phyloP scores from a whole-genome alignment of 2,797 vertebrate species.

The Emydoidea blandingii region DNA sequence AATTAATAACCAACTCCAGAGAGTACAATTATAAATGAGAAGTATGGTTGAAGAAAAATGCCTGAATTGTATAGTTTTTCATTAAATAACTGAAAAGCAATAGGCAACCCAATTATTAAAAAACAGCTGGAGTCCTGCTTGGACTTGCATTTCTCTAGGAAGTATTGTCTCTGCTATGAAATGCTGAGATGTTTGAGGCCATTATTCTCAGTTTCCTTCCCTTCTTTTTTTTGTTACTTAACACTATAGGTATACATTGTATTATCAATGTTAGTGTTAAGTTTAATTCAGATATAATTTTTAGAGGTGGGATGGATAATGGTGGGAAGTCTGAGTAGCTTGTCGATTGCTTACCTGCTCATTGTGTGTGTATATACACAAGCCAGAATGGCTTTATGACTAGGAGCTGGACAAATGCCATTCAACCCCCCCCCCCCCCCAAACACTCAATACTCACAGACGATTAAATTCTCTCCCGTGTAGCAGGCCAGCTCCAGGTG shows the following conservation, averaged over 20 bases:
- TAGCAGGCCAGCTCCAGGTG: neutral
- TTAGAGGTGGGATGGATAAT: neutral
- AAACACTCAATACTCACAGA: neutral
- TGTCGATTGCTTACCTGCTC: neutral
- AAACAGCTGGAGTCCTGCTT: slow-evolving; percentile 34
- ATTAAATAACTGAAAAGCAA: slow-evolving; percentile 62
- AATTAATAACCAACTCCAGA: slow-evolving; percentile 63
- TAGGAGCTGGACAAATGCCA: neutral
- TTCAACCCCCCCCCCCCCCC: accelerated
- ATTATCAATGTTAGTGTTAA: neutral
- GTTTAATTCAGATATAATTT: neutral
- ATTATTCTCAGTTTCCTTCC: accelerated
- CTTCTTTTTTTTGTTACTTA: neutral
- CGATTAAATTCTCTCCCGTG: neutral
- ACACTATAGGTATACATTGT: accelerated
- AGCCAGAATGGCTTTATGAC: neutral
- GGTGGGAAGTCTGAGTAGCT: neutral
- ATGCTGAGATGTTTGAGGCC: neutral
- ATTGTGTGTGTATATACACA: neutral
- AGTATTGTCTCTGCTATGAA: neutral
- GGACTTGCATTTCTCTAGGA: neutral
- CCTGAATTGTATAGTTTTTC: slow-evolving; percentile 42
- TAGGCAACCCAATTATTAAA: slow-evolving; percentile 47
- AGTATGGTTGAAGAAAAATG: slow-evolving; percentile 32
- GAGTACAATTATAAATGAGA: slow-evolving; percentile 61